phyloP scores from a whole-genome alignment of 2,888 invertebrate genomes.

The Drosophila birchii region DNA sequence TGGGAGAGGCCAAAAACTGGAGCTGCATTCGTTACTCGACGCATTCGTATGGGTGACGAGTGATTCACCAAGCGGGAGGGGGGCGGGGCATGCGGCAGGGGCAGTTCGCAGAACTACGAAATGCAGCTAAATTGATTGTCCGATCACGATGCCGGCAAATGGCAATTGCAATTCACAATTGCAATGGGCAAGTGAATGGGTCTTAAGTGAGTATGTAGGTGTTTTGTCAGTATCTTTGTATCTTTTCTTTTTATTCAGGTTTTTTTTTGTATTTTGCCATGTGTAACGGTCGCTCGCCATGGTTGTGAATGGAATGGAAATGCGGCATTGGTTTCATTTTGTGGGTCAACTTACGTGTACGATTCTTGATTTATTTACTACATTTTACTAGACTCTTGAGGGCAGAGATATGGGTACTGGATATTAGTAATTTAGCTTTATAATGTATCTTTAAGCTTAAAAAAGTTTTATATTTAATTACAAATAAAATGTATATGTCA shows the following conservation, averaged over 20 bases:
- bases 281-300: constrained; percentile 11
- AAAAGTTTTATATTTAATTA: too few relatives aligned
- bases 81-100: too few relatives aligned
- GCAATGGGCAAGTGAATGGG: constrained; percentile 43
- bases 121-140: constrained; percentile 48
- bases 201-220: constrained; percentile 7
- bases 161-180: constrained; percentile 25
- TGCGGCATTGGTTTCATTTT: constrained; percentile 15
- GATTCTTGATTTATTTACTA: constrained; percentile 10
- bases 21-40: constrained; percentile 15
- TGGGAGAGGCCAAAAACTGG: constrained; percentile 36
- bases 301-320: constrained; percentile 37
- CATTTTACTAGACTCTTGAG: not conserved
- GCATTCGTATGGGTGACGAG: constrained; percentile 30
- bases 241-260: not conserved
- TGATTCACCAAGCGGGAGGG: constrained; percentile 12
- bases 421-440: not conserved
- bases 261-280: constrained; percentile 1
- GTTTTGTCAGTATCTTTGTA: not conserved
- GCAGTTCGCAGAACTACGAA: constrained; percentile 34
- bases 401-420: too few relatives aligned
- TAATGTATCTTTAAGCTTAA: too few relatives aligned
- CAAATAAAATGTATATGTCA: too few relatives aligned
- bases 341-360: constrained; percentile 16
- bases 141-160: constrained; percentile 44